Conservation (phyloP, 2,113 vertebrate species). For the Tricholaema leucomelas region DNA sequence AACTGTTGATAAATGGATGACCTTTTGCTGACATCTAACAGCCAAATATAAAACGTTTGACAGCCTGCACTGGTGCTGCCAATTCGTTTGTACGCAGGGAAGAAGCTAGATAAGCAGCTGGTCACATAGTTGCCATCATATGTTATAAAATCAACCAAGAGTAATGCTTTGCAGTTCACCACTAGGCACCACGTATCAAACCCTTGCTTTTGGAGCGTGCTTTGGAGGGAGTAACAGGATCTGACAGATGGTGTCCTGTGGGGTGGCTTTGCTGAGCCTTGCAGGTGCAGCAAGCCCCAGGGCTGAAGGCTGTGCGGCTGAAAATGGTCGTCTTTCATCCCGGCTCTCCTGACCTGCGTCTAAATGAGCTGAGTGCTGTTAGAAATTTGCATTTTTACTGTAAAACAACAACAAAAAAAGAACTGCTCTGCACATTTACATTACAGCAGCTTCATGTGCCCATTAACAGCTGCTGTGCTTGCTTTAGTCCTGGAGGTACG, state of each 20-base stretch:
- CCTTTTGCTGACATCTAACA: background rate
- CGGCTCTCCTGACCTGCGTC: background rate
- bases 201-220: background rate
- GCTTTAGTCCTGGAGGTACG: background rate
- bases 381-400: background rate
- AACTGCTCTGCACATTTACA: background rate
- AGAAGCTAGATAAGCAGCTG: background rate
- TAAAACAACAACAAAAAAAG: background rate
- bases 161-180: background rate
- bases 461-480: background rate
- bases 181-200: background rate
- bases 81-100: background rate
- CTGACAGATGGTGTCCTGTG: background rate
- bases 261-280: background rate
- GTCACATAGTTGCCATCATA: background rate
- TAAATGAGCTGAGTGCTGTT: background rate
- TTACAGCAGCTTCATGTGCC: conserved; percentile 1
- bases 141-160: background rate
- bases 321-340: background rate
- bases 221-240: background rate
- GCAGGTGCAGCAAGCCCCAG: background rate
- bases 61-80: background rate
- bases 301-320: background rate
- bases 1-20: conserved; percentile 18
- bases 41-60: background rate